Evolutionary conservation across 2,113 vertebrate genomes (phyloP).

Genomic region (human): DNA sequence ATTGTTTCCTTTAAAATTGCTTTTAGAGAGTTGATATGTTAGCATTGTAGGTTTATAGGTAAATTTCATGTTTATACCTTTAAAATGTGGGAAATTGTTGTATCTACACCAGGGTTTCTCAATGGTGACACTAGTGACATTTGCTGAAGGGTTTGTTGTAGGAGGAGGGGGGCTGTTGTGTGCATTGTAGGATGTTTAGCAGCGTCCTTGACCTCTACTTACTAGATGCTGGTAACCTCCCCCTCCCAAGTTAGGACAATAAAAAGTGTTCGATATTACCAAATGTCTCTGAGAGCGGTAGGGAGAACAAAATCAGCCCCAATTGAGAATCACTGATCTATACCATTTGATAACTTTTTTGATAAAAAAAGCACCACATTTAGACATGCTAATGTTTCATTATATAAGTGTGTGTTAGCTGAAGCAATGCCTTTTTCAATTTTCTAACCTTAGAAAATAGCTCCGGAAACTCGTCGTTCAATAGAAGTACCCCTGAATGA

Average conservation of each 20-base stretch:
- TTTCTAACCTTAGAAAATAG: constrained; percentile 65
- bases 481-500: constrained; percentile 74
- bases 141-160: not conserved
- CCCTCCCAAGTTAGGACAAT: not conserved
- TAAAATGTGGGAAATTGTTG: not conserved
- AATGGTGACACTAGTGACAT: not conserved
- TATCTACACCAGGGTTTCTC: not conserved
- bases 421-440: constrained; percentile 16
- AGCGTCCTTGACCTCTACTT: not conserved
- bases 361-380: not conserved
- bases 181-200: not conserved
- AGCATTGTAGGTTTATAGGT: not conserved
- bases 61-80: constrained; percentile 16
- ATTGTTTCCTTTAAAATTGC: constrained; percentile 27
- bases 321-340: not conserved
- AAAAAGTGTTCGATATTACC: not conserved
- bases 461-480: constrained; percentile 65
- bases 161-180: not conserved
- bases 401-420: constrained; percentile 41
- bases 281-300: not conserved
- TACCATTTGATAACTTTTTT: not conserved
- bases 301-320: not conserved
- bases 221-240: not conserved
- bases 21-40: not conserved
- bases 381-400: not conserved